A percentile compares a stretch with the other conserved stretches of the same genome.
Conservation (phyloP, 1,140 invertebrate genomes). For the Chelonus insularis region DNA sequence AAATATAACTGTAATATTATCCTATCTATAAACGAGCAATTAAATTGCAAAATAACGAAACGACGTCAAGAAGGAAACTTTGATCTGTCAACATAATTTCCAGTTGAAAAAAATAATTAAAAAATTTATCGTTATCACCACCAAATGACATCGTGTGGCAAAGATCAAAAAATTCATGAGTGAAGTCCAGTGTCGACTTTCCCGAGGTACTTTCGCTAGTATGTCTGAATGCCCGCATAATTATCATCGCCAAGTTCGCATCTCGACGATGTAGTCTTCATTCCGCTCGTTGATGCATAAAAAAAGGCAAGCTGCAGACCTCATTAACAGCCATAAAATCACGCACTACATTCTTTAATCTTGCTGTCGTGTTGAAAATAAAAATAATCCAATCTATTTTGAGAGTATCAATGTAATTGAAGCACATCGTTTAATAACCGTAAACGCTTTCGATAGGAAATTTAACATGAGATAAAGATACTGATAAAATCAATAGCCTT, state of each 20-base stretch:
- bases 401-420: background rate
- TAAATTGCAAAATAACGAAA: no score
- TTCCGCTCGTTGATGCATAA: constrained; percentile 17
- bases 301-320: constrained; percentile 8
- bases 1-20: no score
- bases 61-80: no score
- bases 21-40: no score
- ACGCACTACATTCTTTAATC: background rate
- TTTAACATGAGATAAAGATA: background rate
- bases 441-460: background rate
- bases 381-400: background rate
- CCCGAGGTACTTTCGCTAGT: constrained; percentile 20
- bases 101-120: no score
- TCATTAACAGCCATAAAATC: constrained; percentile 7
- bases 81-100: no score
- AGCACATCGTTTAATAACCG: background rate
- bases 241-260: constrained; percentile 13
- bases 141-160: background rate
- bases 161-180: background rate
- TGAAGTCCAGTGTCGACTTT: constrained; percentile 11
- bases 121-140: no score
- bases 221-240: constrained; percentile 23
- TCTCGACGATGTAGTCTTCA: constrained; percentile 5
- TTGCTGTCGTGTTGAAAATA: no score
- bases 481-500: background rate